These are phyloP conservation scores for Bombus haemorrhoidalis DNA, from an alignment of 1,140 invertebrate genomes.

Conservation along the genomic window DNA sequence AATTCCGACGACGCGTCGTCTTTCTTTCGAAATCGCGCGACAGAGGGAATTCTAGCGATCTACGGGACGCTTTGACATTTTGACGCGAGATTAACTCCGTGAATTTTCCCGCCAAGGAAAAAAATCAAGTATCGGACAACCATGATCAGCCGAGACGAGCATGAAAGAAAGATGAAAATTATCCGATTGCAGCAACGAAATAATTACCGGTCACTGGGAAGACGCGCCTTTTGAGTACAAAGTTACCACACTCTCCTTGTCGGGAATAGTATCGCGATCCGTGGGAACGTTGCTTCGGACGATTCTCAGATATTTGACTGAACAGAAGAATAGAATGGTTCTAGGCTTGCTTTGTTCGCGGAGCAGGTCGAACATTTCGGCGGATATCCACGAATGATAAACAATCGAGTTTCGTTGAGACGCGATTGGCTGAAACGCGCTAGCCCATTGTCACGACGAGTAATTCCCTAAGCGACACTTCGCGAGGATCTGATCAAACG, in stretches of 20 bases:
- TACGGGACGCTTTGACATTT: neutral
- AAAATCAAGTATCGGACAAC: neutral
- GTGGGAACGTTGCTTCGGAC: slow-evolving; percentile 37
- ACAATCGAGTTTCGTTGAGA: neutral
- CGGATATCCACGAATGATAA: slow-evolving; percentile 18
- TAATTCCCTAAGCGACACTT: neutral
- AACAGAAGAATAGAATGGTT: neutral
- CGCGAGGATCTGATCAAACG: neutral
- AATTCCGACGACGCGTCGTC: neutral
- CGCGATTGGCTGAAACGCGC: neutral
- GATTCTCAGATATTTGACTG: slow-evolving; percentile 46
- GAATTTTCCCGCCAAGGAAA: slow-evolving; percentile 29
- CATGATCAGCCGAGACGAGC: too few relatives aligned
- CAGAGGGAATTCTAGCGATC: too few relatives aligned
- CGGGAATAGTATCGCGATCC: slow-evolving; percentile 21
- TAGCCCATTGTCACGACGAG: neutral
- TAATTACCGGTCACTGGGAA: slow-evolving; percentile 12
- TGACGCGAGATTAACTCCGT: neutral
- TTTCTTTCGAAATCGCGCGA: neutral
- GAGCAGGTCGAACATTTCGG: neutral
- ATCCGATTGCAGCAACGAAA: slow-evolving; percentile 17
- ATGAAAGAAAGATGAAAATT: neutral
- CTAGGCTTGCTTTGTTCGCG: neutral
- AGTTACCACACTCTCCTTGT: slow-evolving; percentile 28
- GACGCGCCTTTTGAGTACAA: slow-evolving; percentile 23